phyloP scores from a whole-genome alignment of 1,140 invertebrate species.

The Euschistus heros region DNA sequence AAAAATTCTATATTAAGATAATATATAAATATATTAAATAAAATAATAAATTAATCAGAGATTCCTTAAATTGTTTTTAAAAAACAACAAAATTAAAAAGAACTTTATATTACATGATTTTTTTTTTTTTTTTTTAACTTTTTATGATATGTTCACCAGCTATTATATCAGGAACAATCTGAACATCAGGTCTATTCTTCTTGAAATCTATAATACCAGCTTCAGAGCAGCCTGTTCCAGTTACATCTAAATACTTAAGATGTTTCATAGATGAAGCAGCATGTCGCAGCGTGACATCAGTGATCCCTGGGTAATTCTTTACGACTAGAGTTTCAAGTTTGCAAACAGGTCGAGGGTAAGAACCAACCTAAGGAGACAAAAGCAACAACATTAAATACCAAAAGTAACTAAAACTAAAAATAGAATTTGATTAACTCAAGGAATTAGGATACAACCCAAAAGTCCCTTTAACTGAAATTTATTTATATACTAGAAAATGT shows the following conservation, averaged over 20 bases:
- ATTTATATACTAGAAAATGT: too few species aligned
- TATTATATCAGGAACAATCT: conserved; percentile 17
- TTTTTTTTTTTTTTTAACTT: too few species aligned
- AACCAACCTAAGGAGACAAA: background rate
- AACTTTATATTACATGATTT: too few species aligned
- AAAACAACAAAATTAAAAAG: too few species aligned
- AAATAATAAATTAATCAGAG: too few species aligned
- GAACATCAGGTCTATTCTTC: conserved; percentile 36
- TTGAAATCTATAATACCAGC: conserved; percentile 45
- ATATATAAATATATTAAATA: too few species aligned
- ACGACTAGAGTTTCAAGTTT: conserved; percentile 34
- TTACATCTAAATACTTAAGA: conserved; percentile 48
- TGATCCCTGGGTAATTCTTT: conserved; percentile 49
- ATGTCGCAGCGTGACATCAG: conserved; percentile 49
- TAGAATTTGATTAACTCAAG: background rate
- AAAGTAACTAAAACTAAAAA: background rate
- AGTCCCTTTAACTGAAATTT: background rate
- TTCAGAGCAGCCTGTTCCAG: conserved; percentile 45
- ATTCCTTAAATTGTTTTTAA: too few species aligned
- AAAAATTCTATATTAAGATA: too few species aligned
- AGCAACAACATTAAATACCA: background rate
- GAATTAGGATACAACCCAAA: background rate
- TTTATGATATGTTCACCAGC: background rate
- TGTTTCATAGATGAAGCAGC: conserved; percentile 45
- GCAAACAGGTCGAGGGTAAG: conserved; percentile 15